These are phyloP conservation scores for Bradynema listronoti DNA, from an alignment of 1,140 invertebrate species.

Conservation along the genomic window DNA sequence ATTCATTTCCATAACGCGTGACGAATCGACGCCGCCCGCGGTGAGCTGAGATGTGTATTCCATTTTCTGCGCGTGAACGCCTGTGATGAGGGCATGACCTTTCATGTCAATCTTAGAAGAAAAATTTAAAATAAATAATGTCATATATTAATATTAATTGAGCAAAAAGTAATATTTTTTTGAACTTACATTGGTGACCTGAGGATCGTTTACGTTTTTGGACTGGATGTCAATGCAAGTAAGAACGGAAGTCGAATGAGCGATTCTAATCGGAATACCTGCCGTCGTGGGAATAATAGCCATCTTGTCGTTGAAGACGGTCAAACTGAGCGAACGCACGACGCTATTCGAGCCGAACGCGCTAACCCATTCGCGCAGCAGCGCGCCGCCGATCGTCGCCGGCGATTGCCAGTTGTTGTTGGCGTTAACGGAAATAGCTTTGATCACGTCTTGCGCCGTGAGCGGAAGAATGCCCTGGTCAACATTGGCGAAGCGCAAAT, in stretches of 20 bases:
- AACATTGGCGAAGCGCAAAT: constrained; percentile 29
- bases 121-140: too few relatives aligned
- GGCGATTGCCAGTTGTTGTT: constrained; percentile 1
- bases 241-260: constrained; percentile 16
- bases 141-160: too few relatives aligned
- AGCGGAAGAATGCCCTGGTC: constrained; percentile 33
- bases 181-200: too few relatives aligned
- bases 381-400: not conserved
- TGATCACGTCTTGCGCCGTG: constrained; percentile 14
- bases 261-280: constrained; percentile 27
- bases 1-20: constrained; percentile 28
- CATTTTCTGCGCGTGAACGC: too few relatives aligned
- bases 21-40: constrained; percentile 15
- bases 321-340: constrained; percentile 3
- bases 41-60: constrained; percentile 10
- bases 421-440: constrained; percentile 30
- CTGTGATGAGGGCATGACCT: too few relatives aligned
- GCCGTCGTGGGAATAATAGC: constrained; percentile 28
- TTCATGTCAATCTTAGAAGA: too few relatives aligned
- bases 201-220: too few relatives aligned
- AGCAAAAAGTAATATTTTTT: too few relatives aligned
- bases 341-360: too few relatives aligned
- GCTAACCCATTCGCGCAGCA: too few relatives aligned
- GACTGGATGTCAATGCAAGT: constrained; percentile 8
- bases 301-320: constrained; percentile 29